Percentiles rank a stretch among this genome's conserved stretches.
These are phyloP conservation scores for Urechis unicinctus DNA, from an alignment of 2,888 invertebrate species.

Conservation along the genomic window DNA sequence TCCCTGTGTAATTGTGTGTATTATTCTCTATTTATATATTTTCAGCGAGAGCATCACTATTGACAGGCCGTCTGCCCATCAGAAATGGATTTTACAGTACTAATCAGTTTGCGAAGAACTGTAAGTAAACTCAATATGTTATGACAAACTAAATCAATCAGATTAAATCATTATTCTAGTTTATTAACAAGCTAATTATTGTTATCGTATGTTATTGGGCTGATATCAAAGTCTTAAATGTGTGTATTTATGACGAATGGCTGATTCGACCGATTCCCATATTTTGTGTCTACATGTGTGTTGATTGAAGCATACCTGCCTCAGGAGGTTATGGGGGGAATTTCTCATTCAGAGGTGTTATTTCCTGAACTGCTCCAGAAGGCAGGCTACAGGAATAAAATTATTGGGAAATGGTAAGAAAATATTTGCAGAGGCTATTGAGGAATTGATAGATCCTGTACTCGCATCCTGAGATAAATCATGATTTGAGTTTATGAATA, in stretches of 20 bases:
- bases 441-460: too few species aligned
- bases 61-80: constrained; percentile 46
- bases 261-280: too few species aligned
- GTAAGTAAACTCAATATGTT: neutral
- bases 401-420: constrained; percentile 46
- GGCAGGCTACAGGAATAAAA: constrained; percentile 39
- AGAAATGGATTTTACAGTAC: constrained; percentile 48
- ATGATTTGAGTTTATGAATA: too few species aligned
- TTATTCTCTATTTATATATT: too few species aligned
- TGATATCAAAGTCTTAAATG: too few species aligned
- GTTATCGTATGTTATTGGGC: too few species aligned
- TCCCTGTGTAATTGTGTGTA: too few species aligned
- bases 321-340: constrained; percentile 47
- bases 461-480: too few species aligned
- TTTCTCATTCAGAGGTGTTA: constrained; percentile 39
- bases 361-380: constrained; percentile 37
- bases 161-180: neutral
- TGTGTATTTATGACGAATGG: too few species aligned
- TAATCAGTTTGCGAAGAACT: constrained; percentile 29
- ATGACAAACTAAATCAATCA: neutral
- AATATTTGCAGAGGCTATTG: too few species aligned
- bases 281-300: too few species aligned
- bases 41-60: constrained; percentile 42
- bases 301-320: constrained; percentile 42
- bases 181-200: too few species aligned